Base-by-base conservation (phyloP, 2,888 invertebrate species). In the Tridacna gigas region DNA sequence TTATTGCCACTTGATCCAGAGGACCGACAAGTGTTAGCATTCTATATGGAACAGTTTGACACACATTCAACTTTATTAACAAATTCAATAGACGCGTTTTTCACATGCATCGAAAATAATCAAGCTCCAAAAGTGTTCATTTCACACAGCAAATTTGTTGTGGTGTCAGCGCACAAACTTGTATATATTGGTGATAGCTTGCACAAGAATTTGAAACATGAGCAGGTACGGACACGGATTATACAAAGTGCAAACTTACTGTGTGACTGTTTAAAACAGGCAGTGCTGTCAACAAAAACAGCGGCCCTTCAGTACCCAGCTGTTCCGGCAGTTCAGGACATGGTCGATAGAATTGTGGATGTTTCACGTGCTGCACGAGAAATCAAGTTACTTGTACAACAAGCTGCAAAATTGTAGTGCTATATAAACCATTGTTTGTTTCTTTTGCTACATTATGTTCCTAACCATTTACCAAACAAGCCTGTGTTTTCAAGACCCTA, bases 151-250 rank as follows among this genome's bases (percentile, higher is more conserved):
- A 99, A 99, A 95, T 98, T 98, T 95, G 98, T 99, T 15, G 97
- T 99, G 56, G 96, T 99, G 74, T 97, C 97, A 94, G 98, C 98
- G 45, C 98, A 99, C 94, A 97, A 98, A 94, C 96, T 99, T 93
- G 98, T 99, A 26, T 97, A 98, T 94, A 98, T 98, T 84, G 98
- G 98, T 75, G 99, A 99, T 95, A 98, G 97, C 74, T 97, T 99
- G 47, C 97, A 98, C 94, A 96, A 97, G 91, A 98, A 98, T 95
- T 96, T 98, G 66, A 96, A 96, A 47, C 86, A 86, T 25, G 96
- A 96, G 79, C 97, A 97, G 86, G 95, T 98, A 71, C 96, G 97
- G 92, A 96, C 97, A 73, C 96, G 91, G 67, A 91, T 94, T 48
- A 93, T 93, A 90, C 90, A 92, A 65, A 91, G 92, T 86, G 94